Evolutionary conservation across 2,113 vertebrate species (phyloP).

Genomic region (Cryptomyrus ogoouensis): DNA sequence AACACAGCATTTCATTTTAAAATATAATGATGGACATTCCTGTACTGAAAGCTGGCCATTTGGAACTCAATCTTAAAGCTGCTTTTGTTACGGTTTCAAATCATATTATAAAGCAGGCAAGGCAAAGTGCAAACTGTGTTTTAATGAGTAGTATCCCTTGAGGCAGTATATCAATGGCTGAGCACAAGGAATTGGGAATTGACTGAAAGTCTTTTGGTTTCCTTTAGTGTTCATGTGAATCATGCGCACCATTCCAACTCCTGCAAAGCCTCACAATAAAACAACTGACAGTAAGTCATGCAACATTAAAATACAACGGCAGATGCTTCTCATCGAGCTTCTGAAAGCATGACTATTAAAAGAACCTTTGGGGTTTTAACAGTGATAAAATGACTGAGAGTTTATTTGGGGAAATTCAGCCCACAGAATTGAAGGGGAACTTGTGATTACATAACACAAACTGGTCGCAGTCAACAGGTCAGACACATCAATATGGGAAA

Average conservation of each 20-base stretch:
- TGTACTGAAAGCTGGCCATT: constrained; percentile 19
- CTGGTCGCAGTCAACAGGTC: not conserved
- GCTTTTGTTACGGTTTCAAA: not conserved
- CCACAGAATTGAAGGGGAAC: not conserved
- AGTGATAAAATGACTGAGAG: not conserved
- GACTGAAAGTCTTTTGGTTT: constrained; percentile 12
- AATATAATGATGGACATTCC: not conserved
- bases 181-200: constrained; percentile 10
- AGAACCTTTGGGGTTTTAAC: not conserved
- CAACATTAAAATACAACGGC: not conserved
- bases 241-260: not conserved
- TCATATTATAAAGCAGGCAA: not conserved
- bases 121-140: not conserved
- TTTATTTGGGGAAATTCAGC: not conserved
- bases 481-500: not conserved
- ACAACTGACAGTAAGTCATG: not conserved
- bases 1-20: not conserved
- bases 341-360: not conserved
- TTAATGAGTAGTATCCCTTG: not conserved
- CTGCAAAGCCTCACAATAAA: not conserved
- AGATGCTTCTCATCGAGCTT: not conserved
- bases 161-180: not conserved
- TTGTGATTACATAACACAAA: not conserved
- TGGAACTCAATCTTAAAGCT: not conserved
- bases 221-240: not conserved